These are phyloP conservation scores for Eilema griseolum DNA, from an alignment of 2,888 invertebrate genomes.

Conservation along the genomic window DNA sequence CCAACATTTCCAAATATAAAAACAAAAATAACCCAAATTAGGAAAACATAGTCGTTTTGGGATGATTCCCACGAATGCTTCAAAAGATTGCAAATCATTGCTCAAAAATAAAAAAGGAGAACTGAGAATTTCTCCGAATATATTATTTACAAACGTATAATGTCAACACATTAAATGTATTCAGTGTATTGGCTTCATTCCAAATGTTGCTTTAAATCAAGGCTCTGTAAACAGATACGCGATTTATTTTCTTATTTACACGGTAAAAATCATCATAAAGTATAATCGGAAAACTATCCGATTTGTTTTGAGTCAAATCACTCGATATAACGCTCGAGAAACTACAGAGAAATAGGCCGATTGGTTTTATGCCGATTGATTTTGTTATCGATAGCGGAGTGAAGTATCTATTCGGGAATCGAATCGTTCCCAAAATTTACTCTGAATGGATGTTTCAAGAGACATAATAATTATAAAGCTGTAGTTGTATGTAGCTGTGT, in stretches of 20 bases:
- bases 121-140: conserved; percentile 23
- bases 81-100: conserved; percentile 9
- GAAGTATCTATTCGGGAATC: conserved; percentile 18
- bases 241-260: conserved; percentile 47
- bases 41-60: background rate
- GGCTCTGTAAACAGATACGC: conserved; percentile 27
- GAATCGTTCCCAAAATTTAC: conserved; percentile 15
- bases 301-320: conserved; percentile 34
- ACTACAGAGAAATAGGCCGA: conserved; percentile 8
- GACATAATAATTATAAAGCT: background rate
- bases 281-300: conserved; percentile 32
- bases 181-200: conserved; percentile 38
- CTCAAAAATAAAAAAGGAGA: conserved; percentile 23
- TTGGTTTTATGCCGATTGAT: conserved; percentile 23
- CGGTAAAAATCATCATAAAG: conserved; percentile 41
- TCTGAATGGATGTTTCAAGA: conserved; percentile 23
- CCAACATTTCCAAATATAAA: background rate
- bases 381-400: conserved; percentile 13
- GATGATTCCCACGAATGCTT: background rate
- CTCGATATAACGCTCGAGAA: conserved; percentile 25
- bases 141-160: conserved; percentile 37
- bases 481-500: conserved; percentile 1
- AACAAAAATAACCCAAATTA: background rate
- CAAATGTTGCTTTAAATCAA: conserved; percentile 32
- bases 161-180: conserved; percentile 43